phyloP scores from a whole-genome alignment of 2,797 vertebrate species.

The Moxostoma hubbsi region DNA sequence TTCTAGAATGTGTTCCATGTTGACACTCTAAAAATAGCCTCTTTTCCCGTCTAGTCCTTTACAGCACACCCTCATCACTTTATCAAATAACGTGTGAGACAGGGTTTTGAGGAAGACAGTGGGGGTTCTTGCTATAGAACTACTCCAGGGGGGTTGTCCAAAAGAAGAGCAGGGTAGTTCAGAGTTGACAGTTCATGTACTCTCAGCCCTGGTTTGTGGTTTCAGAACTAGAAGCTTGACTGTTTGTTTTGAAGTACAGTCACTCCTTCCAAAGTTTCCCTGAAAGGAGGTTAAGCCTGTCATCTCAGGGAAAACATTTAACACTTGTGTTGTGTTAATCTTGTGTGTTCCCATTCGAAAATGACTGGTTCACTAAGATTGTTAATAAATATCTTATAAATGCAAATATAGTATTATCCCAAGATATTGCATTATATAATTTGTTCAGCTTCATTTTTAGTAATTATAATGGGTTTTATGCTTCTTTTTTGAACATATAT shows the following conservation, averaged over 20 bases:
- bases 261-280: too few relatives aligned
- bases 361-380: too few relatives aligned
- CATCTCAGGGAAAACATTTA: not conserved
- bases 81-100: conserved; percentile 54
- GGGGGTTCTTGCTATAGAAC: conserved; percentile 28
- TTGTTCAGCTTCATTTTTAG: too few relatives aligned
- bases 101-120: not conserved
- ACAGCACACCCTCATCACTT: conserved; percentile 55
- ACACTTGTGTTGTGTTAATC: too few relatives aligned
- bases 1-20: conserved; percentile 63
- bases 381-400: too few relatives aligned
- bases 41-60: conserved; percentile 57
- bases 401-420: too few relatives aligned
- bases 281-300: not conserved
- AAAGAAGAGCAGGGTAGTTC: conserved; percentile 19
- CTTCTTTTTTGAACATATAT: too few relatives aligned
- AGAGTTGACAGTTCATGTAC: conserved; percentile 20
- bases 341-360: too few relatives aligned
- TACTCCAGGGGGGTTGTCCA: conserved; percentile 24
- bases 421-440: too few relatives aligned
- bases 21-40: conserved; percentile 63
- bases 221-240: conserved; percentile 10
- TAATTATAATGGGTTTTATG: too few relatives aligned
- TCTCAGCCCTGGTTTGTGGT: conserved; percentile 10
- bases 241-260: too few relatives aligned